Conservation (phyloP, 2,888 invertebrate species). For the Myopa testacea region DNA sequence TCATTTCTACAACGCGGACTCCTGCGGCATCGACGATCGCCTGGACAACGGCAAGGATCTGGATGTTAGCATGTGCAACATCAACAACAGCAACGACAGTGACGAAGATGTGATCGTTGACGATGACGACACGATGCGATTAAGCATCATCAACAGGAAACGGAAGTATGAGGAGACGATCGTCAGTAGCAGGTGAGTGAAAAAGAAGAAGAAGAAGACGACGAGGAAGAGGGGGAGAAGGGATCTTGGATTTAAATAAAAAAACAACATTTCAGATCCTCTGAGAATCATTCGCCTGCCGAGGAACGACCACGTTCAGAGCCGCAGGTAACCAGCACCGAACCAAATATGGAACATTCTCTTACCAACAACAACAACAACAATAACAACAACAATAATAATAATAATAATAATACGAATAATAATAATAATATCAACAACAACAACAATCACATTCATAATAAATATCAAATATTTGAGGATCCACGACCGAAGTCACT, state of each 20-base stretch:
- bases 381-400: slow-evolving; percentile 65
- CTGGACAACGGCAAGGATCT: slow-evolving; percentile 44
- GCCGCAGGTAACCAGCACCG: slow-evolving; percentile 67
- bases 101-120: slow-evolving; percentile 69
- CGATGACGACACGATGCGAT: slow-evolving; percentile 65
- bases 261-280: slow-evolving; percentile 48
- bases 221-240: neutral
- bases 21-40: slow-evolving; percentile 59
- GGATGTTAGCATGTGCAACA: slow-evolving; percentile 34
- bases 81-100: slow-evolving; percentile 66
- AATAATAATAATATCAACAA: slow-evolving; percentile 66
- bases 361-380: slow-evolving; percentile 56
- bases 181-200: slow-evolving; percentile 59
- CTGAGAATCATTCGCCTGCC: slow-evolving; percentile 61
- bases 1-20: slow-evolving; percentile 67
- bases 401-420: slow-evolving; percentile 64
- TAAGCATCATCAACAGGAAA: slow-evolving; percentile 56
- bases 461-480: slow-evolving; percentile 62
- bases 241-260: neutral
- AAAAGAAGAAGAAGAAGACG: neutral
- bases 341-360: slow-evolving; percentile 61
- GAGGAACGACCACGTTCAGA: slow-evolving; percentile 66
- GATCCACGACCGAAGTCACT: slow-evolving; percentile 39
- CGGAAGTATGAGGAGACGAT: slow-evolving; percentile 64
- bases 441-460: slow-evolving; percentile 57